These are phyloP conservation scores for Clostera curtula DNA, from an alignment of 2,888 invertebrate genomes.

Conservation along the genomic window DNA sequence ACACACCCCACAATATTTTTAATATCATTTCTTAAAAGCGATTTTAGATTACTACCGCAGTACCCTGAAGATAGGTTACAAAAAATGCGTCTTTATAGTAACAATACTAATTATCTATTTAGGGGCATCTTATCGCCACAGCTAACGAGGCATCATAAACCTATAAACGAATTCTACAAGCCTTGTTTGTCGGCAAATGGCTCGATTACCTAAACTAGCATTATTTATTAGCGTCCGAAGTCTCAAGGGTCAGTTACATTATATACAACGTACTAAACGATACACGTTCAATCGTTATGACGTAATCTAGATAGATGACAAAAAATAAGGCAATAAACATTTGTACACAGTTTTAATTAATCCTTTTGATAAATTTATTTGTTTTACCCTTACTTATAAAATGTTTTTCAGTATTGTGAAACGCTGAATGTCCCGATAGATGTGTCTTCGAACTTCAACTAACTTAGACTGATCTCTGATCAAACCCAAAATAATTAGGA, in stretches of 20 bases:
- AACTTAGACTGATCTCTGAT: too few species aligned
- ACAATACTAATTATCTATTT: slow-evolving; percentile 72
- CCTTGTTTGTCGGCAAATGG: slow-evolving; percentile 52
- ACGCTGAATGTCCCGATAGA: too few species aligned
- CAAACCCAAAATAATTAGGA: too few species aligned
- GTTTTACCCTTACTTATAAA: too few species aligned
- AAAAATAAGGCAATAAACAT: slow-evolving; percentile 16
- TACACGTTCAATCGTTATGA: slow-evolving; percentile 43
- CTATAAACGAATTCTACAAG: slow-evolving; percentile 53
- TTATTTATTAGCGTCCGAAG: slow-evolving; percentile 46
- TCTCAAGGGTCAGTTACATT: slow-evolving; percentile 28
- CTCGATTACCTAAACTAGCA: slow-evolving; percentile 47
- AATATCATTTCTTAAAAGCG: too few species aligned
- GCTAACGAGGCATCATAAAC: slow-evolving; percentile 65
- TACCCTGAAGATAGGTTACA: slow-evolving; percentile 27
- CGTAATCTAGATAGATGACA: slow-evolving; percentile 22
- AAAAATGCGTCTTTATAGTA: slow-evolving; percentile 28
- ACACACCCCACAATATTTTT: too few species aligned
- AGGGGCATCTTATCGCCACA: slow-evolving; percentile 50
- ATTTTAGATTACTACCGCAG: too few species aligned
- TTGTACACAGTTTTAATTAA: slow-evolving; percentile 17
- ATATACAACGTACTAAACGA: slow-evolving; percentile 50
- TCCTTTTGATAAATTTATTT: too few species aligned
- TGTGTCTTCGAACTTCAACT: too few species aligned
- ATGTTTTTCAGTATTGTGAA: too few species aligned